phyloP scores from a whole-genome alignment of 2,888 invertebrate genomes.

The Mesorhabditis spiculigera region DNA sequence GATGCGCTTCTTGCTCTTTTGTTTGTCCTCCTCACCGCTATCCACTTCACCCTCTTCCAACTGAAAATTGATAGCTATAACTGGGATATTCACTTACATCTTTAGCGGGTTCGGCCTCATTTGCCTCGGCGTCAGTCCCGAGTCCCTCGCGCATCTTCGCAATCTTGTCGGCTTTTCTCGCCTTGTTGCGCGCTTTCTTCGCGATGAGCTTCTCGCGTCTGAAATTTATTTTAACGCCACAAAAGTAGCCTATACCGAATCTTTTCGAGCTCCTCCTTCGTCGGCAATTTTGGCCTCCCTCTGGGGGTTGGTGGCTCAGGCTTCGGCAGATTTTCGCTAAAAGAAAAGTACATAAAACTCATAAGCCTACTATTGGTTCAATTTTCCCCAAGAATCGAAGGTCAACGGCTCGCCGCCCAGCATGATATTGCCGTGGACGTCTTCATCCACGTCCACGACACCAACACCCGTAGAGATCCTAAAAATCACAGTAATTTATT shows the following conservation, averaged over 20 bases:
- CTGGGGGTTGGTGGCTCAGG: neutral
- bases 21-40: conserved; percentile 30
- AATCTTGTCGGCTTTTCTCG: conserved; percentile 22
- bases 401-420: conserved; percentile 32
- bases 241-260: neutral
- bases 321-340: neutral
- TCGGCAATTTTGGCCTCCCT: neutral
- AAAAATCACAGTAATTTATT: conserved; percentile 9
- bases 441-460: conserved; percentile 28
- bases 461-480: conserved; percentile 24
- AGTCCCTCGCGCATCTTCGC: conserved; percentile 21
- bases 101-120: conserved; percentile 14
- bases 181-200: conserved; percentile 8
- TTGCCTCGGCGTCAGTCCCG: conserved; percentile 17
- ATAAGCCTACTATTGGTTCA: neutral
- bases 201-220: conserved; percentile 18
- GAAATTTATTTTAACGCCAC: conserved; percentile 1
- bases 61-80: conserved; percentile 2
- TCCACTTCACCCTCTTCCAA: conserved; percentile 40
- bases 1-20: conserved; percentile 11
- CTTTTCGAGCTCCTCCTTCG: neutral
- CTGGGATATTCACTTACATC: neutral
- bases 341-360: neutral
- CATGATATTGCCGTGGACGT: conserved; percentile 28
- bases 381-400: conserved; percentile 40